Evolutionary conservation across 2,797 vertebrate genomes (phyloP).

Genomic region (Poecile montanus): DNA sequence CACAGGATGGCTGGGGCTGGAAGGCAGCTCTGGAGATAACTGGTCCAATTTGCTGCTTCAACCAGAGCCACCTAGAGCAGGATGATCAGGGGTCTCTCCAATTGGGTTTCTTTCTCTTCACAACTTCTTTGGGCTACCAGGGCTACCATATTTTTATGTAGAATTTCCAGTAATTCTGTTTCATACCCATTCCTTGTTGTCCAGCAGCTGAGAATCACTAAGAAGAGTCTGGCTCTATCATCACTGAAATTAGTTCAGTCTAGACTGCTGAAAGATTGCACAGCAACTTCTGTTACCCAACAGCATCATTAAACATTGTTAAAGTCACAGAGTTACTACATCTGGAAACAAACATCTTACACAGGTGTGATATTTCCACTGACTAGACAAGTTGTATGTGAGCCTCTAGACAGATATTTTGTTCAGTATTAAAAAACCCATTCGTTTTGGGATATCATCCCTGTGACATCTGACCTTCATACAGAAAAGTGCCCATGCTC

Average conservation of each 20-base stretch:
- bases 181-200: background rate
- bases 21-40: background rate
- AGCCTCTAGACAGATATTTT: background rate
- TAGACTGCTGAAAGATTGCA: background rate
- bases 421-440: background rate
- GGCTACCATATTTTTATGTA: background rate
- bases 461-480: background rate
- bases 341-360: background rate
- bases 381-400: background rate
- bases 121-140: background rate
- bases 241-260: background rate
- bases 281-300: background rate
- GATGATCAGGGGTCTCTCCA: rapidly evolving
- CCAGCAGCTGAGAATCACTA: background rate
- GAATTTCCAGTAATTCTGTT: background rate
- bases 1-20: background rate
- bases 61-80: background rate
- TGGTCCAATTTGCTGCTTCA: background rate
- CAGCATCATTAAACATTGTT: background rate
- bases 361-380: background rate
- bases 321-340: background rate
- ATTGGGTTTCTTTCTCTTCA: background rate
- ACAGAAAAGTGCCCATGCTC: background rate
- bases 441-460: background rate
- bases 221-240: background rate